Percentiles rank a stretch among this genome's conserved stretches.
These are phyloP conservation scores for Triplophysa siluroides DNA, from an alignment of 2,113 vertebrate species.

Conservation along the genomic window DNA sequence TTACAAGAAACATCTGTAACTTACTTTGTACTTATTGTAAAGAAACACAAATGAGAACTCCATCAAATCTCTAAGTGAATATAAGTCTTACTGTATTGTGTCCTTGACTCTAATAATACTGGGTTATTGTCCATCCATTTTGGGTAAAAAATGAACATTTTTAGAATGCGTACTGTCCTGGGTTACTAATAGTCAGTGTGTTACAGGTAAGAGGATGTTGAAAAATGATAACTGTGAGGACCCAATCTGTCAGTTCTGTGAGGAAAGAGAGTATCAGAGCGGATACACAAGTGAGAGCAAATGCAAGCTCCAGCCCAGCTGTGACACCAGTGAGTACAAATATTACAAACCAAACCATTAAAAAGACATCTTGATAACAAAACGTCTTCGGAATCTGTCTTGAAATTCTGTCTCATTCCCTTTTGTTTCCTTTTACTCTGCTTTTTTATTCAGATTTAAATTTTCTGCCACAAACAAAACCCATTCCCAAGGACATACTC, in stretches of 20 bases:
- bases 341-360: background rate
- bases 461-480: background rate
- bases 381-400: background rate
- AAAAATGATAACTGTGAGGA: background rate
- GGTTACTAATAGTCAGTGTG: background rate
- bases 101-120: no score
- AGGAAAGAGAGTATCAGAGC: conserved; percentile 53
- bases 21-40: no score
- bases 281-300: fast-evolving
- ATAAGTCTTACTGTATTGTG: no score
- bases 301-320: conserved; percentile 65
- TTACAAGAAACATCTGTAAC: no score
- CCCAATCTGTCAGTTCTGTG: conserved; percentile 61
- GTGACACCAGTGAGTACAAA: conserved; percentile 68
- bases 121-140: no score
- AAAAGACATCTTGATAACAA: background rate
- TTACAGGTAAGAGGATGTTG: conserved; percentile 53
- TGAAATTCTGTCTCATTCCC: background rate
- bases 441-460: conserved; percentile 62
- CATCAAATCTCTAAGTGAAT: no score
- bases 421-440: background rate
- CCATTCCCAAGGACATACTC: background rate
- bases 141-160: no score
- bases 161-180: background rate
- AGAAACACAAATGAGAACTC: no score